A percentile compares a stretch with the other conserved stretches of the same genome.
Evolutionary conservation across 2,797 vertebrate genomes (phyloP).

Genomic region (Amblyraja radiata): DNA sequence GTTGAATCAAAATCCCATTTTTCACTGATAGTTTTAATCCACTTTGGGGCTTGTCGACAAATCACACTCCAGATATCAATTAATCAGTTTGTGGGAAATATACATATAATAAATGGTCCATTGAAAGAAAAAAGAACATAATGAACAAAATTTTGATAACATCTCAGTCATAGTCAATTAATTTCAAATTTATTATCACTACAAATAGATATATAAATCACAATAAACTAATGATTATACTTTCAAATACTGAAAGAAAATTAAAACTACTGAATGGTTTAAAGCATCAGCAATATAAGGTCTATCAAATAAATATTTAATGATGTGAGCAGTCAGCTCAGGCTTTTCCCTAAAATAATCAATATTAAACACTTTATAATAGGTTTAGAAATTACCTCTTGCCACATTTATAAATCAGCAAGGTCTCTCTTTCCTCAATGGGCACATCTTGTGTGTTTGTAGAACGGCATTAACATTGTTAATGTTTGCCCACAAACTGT

Average conservation of each 20-base stretch:
- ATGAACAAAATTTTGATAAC: not conserved
- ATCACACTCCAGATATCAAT: not conserved
- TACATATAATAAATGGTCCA: not conserved
- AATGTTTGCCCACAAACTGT: conserved; percentile 29
- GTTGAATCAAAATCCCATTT: not conserved
- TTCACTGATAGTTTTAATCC: not conserved
- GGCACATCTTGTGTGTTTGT: conserved; percentile 2
- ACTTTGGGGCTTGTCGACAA: not conserved
- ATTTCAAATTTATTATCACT: not conserved
- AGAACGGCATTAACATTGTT: conserved; percentile 3
- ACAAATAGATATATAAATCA: not conserved
- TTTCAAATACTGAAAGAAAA: conserved; percentile 6
- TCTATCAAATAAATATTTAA: conserved; percentile 30
- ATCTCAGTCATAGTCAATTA: not conserved
- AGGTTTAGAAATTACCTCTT: conserved; percentile 18
- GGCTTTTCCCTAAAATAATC: not conserved
- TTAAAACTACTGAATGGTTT: not conserved
- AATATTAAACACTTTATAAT: conserved; percentile 24
- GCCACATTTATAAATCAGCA: conserved; percentile 14
- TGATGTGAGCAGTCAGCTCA: not conserved
- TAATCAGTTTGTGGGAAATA: not conserved
- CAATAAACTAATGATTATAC: not conserved
- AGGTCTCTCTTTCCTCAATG: not conserved
- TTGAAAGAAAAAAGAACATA: not conserved
- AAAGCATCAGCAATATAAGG: not conserved